These are phyloP conservation scores for Lucifuga dentata DNA, from an alignment of 2,113 vertebrate species.

Conservation along the genomic window DNA sequence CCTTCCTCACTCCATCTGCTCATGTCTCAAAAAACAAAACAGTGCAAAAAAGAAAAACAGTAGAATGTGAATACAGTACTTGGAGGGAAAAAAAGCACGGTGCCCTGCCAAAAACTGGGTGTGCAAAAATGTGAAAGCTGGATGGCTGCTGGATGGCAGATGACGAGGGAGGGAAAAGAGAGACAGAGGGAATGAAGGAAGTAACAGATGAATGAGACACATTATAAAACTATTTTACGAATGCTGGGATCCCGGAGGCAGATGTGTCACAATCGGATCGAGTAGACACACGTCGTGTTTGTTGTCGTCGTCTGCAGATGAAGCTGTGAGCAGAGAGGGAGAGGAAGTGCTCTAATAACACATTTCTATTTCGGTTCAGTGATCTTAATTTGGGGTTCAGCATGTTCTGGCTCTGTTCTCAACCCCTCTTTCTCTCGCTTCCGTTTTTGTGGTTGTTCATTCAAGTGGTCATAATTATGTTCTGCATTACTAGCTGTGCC, in stretches of 20 bases:
- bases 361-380: conserved; percentile 40
- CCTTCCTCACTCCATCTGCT: background rate
- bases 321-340: background rate
- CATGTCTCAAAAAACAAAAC: conserved; percentile 45
- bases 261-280: background rate
- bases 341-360: conserved; percentile 50
- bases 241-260: conserved; percentile 19
- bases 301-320: conserved; percentile 29
- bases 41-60: conserved; percentile 10
- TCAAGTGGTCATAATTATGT: conserved; percentile 16
- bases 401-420: conserved; percentile 9
- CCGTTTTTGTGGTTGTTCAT: conserved; percentile 8
- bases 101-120: conserved; percentile 45
- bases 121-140: conserved; percentile 30
- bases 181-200: conserved; percentile 18
- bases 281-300: conserved; percentile 33
- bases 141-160: too few species aligned
- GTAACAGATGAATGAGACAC: conserved; percentile 17
- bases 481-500: too few species aligned
- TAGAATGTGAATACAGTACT: conserved; percentile 36
- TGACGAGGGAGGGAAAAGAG: background rate
- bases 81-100: background rate
- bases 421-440: background rate
- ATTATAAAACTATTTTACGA: conserved; percentile 42
- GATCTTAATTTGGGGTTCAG: conserved; percentile 30